Evolutionary conservation across 2,113 vertebrate genomes (phyloP), one percentile per base, ranked within the genome.

Genomic region (Anhinga anhinga): DNA sequence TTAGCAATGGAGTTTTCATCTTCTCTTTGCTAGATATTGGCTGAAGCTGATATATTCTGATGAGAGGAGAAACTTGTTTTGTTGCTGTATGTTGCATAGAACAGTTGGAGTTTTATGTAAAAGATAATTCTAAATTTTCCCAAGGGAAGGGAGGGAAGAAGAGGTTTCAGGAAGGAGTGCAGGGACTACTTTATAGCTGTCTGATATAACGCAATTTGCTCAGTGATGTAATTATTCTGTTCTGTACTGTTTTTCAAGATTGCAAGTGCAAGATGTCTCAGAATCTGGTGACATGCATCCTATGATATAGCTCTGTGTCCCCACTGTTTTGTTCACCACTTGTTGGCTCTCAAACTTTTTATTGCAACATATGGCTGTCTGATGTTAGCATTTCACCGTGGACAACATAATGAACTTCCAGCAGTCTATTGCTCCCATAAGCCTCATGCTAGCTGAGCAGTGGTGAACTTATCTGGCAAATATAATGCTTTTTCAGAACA

Each of bases 341-440:
- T 88, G 53, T 45, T 91, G 78, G 49, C 82, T 92, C 71, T 86
- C 76, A 86, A 77, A 94, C 66, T 92, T 95, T 95, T 97, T 86
- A 95, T 73, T 88, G 66, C 90, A 88, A 40, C 95, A 96, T 96
- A 96, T 96, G 95, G 93, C 65, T 94, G 78, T 53, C 82, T 94
- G 84, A 86, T 88, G 82, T 77, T 94, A 93, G 38, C 96, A 83
- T 93, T 90, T 96, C 90, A 77, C 85, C 1, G 1, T 10, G 85
- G 90, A 86, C 50, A 65, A 53, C 30, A 40, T 62, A 90, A 96
- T 94, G 93, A 93, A 90, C 70, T 77, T 95, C 53, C 56, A 88
- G 34, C 27, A 76, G 32, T 17, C 74, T 92, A 73, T 88, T 66
- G 90, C 53, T 93, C 92, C 93, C 93, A 71, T n/a, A 94, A 73